Percentiles rank a stretch among this genome's conserved stretches.
These are phyloP conservation scores for Rhagologus leucostigma DNA, from an alignment of 2,113 vertebrate genomes.

Conservation along the genomic window DNA sequence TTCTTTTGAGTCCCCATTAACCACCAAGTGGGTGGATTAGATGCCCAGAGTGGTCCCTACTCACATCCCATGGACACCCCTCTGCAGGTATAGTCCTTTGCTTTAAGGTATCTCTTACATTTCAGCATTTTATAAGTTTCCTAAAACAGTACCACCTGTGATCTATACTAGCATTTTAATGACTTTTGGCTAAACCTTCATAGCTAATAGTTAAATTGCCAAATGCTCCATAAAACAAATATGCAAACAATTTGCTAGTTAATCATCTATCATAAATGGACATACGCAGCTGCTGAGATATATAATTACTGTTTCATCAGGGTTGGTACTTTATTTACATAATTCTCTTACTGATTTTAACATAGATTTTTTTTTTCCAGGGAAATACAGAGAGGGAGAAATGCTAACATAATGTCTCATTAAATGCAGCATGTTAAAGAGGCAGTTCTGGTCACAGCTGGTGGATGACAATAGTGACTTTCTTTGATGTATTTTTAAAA, in stretches of 20 bases:
- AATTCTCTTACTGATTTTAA: constrained; percentile 68
- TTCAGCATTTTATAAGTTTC: constrained; percentile 32
- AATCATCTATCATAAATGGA: constrained; percentile 70
- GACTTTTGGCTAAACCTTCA: constrained; percentile 71
- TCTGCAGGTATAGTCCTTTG: background rate
- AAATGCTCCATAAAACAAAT: constrained; percentile 75
- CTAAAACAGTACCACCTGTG: constrained; percentile 49
- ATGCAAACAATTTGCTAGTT: constrained; percentile 74
- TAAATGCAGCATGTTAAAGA: constrained; percentile 64
- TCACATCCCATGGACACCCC: background rate
- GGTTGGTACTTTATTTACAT: constrained; percentile 66
- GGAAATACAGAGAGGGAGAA: background rate
- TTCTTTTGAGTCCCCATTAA: background rate
- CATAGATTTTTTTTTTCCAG: background rate
- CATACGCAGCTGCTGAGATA: constrained; percentile 67
- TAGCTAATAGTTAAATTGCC: constrained; percentile 69
- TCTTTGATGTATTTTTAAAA: constrained; percentile 59
- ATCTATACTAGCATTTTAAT: constrained; percentile 62
- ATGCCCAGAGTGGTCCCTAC: background rate
- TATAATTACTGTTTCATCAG: constrained; percentile 71
- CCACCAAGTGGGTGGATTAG: background rate
- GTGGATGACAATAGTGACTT: constrained; percentile 45
- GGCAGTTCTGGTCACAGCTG: constrained; percentile 61
- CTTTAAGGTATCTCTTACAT: background rate
- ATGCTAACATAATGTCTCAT: constrained; percentile 59